Percentiles rank a stretch among this genome's conserved stretches.
Evolutionary conservation across 2,797 vertebrate genomes (phyloP).

Genomic region (Clarias pachynema): DNA sequence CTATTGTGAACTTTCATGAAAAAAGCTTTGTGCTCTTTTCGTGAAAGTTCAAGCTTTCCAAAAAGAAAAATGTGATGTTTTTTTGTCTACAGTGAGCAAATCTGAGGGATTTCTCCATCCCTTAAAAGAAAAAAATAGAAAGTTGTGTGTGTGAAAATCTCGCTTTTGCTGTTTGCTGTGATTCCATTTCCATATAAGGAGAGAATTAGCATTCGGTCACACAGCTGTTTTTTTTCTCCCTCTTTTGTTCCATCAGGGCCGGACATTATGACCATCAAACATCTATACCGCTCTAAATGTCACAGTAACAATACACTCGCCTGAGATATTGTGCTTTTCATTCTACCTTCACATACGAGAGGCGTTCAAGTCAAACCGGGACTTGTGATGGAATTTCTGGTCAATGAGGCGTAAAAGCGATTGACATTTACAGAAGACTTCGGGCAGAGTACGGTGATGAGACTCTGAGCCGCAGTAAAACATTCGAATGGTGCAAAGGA

Average conservation of each 20-base stretch:
- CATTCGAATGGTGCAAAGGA: too few species aligned
- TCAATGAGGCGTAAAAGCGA: too few species aligned
- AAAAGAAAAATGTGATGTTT: background rate
- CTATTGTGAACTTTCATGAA: constrained; percentile 14
- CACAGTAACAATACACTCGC: background rate
- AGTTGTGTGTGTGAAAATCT: background rate
- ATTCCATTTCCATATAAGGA: constrained; percentile 17
- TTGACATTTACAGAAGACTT: too few species aligned
- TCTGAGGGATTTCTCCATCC: background rate
- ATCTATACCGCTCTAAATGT: background rate
- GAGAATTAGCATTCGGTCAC: background rate
- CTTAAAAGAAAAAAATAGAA: too few species aligned
- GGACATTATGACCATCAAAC: background rate
- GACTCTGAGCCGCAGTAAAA: too few species aligned
- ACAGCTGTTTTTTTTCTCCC: background rate
- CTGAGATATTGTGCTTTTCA: background rate
- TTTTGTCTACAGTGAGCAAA: background rate
- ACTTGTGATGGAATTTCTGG: too few species aligned
- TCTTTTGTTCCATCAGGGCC: background rate
- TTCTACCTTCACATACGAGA: background rate
- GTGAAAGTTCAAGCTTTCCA: background rate
- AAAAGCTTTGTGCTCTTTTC: too few species aligned
- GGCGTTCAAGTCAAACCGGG: too few species aligned
- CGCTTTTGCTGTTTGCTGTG: background rate
- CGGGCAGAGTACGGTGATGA: too few species aligned